phyloP scores from a whole-genome alignment of 2,888 invertebrate species.

The Biston betularia region DNA sequence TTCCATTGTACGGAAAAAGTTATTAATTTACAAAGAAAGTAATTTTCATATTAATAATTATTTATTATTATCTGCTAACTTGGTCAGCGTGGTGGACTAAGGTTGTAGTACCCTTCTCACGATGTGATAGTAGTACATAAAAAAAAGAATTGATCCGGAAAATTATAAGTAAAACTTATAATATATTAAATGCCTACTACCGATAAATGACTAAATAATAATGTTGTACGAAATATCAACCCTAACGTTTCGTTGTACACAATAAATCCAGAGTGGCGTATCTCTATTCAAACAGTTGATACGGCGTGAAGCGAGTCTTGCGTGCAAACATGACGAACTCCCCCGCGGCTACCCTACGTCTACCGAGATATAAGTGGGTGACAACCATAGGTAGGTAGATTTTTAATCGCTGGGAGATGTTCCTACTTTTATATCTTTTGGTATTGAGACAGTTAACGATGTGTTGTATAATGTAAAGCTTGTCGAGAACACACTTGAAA shows the following conservation, averaged over 20 bases:
- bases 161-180: no score
- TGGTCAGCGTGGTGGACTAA: no score
- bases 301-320: conserved; percentile 78
- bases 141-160: no score
- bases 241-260: conserved; percentile 60
- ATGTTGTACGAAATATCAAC: conserved; percentile 24
- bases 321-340: conserved; percentile 72
- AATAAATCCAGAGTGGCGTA: conserved; percentile 81
- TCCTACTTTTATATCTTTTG: conserved; percentile 7
- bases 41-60: no score
- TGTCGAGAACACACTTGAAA: neutral
- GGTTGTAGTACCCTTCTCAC: no score
- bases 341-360: conserved; percentile 42
- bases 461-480: neutral
- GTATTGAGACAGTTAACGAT: neutral
- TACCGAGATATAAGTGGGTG: conserved; percentile 24
- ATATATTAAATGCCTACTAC: no score
- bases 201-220: neutral
- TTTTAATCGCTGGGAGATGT: conserved; percentile 26
- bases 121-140: no score
- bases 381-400: conserved; percentile 30
- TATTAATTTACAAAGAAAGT: no score
- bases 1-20: no score
- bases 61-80: no score
- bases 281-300: conserved; percentile 85